Conservation (phyloP, 2,797 vertebrate genomes). For the Rhinophrynus dorsalis region DNA sequence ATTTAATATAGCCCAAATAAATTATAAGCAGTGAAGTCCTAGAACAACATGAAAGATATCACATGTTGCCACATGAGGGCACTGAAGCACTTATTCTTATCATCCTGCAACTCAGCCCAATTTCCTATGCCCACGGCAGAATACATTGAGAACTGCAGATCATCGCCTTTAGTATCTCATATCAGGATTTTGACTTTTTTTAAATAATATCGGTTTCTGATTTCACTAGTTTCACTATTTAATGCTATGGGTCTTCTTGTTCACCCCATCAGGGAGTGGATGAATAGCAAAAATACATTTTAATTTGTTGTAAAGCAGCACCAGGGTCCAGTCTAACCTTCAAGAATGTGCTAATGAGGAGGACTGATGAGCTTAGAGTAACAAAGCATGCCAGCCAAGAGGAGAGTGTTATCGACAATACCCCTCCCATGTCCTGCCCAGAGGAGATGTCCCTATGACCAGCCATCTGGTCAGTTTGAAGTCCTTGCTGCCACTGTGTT, state of each 20-base stretch:
- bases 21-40: no score
- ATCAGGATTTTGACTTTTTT: no score
- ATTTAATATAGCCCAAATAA: no score
- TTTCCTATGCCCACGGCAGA: no score
- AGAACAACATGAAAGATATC: no score
- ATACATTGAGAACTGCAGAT: no score
- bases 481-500: neutral
- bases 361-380: neutral
- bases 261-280: neutral
- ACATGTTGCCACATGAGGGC: constrained; percentile 7
- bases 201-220: no score
- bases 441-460: constrained; percentile 10
- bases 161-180: no score
- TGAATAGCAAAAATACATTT: neutral
- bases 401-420: neutral
- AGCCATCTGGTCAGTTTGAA: constrained; percentile 8
- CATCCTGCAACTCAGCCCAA: neutral
- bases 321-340: constrained; percentile 20
- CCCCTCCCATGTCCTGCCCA: constrained; percentile 10
- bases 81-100: neutral
- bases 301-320: neutral
- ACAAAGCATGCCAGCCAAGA: neutral
- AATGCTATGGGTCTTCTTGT: no score
- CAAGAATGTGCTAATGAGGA: constrained; percentile 23
- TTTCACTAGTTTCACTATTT: no score